Conservation (phyloP, 2,888 invertebrate species). For the Isotomurus palustris region DNA sequence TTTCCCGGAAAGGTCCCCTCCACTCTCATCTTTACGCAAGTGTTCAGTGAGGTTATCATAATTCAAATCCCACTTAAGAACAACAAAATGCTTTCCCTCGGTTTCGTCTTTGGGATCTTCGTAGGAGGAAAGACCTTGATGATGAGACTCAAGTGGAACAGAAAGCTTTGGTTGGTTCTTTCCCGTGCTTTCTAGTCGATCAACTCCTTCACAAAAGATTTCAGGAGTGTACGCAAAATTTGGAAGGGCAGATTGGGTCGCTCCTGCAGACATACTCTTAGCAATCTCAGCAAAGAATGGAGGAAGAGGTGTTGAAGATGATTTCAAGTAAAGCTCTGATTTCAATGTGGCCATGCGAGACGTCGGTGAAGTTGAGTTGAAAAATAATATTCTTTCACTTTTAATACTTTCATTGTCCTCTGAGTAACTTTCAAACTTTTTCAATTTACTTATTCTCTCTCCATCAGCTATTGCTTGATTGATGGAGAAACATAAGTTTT, state of each 20-base stretch:
- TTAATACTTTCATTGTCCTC: not conserved
- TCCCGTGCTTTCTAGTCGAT: not conserved
- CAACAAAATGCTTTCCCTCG: constrained; percentile 21
- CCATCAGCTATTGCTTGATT: not conserved
- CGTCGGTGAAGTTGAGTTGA: too few species aligned
- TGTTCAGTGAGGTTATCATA: not conserved
- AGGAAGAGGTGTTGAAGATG: too few species aligned
- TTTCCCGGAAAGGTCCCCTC: not conserved
- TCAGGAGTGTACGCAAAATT: constrained; percentile 15
- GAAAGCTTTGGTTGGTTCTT: not conserved
- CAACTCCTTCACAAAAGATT: constrained; percentile 39
- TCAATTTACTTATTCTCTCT: too few species aligned
- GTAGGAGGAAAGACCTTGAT: too few species aligned
- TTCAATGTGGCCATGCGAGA: not conserved
- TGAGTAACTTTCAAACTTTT: too few species aligned
- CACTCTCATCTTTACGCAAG: not conserved
- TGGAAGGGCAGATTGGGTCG: not conserved
- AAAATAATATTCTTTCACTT: too few species aligned
- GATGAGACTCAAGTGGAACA: too few species aligned
- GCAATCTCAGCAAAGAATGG: too few species aligned
- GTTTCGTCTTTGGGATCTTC: not conserved
- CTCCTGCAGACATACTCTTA: not conserved
- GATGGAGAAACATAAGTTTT: constrained; percentile 4
- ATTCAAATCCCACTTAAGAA: constrained; percentile 35
- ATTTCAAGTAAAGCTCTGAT: not conserved